phyloP scores from a whole-genome alignment of 1,140 invertebrate genomes.

The Cheumatopsyche charites region DNA sequence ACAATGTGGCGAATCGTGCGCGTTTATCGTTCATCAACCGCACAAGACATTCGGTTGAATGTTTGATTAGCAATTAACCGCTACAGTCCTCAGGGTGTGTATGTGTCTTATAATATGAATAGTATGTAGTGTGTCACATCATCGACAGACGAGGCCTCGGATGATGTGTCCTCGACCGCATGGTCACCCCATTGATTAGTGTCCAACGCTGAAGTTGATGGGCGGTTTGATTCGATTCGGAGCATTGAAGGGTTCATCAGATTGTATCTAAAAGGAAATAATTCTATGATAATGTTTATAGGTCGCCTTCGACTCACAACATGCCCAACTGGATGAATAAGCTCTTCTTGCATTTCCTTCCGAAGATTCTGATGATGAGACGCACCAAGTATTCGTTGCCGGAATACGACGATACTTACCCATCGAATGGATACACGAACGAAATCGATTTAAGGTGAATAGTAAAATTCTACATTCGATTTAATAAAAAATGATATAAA shows the following conservation, averaged over 20 bases:
- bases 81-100: not conserved
- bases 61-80: constrained; percentile 30
- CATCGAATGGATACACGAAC: constrained; percentile 77
- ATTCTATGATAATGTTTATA: constrained; percentile 57
- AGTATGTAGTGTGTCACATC: not conserved
- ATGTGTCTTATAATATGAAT: not conserved
- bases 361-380: constrained; percentile 85
- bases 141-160: not conserved
- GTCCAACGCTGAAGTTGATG: not conserved
- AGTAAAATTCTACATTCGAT: not conserved
- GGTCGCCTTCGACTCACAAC: constrained; percentile 95
- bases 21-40: constrained; percentile 2
- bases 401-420: constrained; percentile 78
- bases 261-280: too few relatives aligned
- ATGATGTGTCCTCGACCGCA: not conserved
- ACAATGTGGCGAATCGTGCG: not conserved
- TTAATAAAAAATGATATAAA: not conserved
- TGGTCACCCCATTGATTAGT: not conserved
- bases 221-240: too few relatives aligned
- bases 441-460: constrained; percentile 79
- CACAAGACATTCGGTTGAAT: constrained; percentile 18
- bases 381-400: constrained; percentile 82
- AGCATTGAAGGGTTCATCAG: too few relatives aligned
- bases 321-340: constrained; percentile 90
- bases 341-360: constrained; percentile 89